Conservation (phyloP, 2,797 vertebrate genomes). For the Miichthys miiuy region DNA sequence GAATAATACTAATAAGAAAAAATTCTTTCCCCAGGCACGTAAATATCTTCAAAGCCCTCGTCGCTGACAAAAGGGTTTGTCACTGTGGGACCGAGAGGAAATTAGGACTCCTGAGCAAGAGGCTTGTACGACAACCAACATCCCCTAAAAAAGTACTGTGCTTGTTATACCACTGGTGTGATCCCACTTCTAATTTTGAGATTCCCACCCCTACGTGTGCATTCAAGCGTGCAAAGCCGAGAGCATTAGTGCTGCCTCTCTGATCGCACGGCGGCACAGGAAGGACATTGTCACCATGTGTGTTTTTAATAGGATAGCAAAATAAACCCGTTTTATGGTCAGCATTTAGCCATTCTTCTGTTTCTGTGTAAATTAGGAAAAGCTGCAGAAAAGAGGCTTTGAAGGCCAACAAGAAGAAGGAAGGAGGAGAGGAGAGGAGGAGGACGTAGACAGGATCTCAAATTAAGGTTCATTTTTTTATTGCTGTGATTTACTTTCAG, state of each 20-base stretch:
- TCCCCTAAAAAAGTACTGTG: slow-evolving; percentile 39
- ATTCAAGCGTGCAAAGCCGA: slow-evolving; percentile 57
- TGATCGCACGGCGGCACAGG: slow-evolving; percentile 53
- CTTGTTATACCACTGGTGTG: slow-evolving; percentile 61
- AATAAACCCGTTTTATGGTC: slow-evolving; percentile 82
- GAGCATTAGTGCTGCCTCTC: slow-evolving; percentile 70
- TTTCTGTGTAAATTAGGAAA: slow-evolving; percentile 67
- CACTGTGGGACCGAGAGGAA: slow-evolving; percentile 68
- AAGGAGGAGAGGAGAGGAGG: neutral
- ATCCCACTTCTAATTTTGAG: slow-evolving; percentile 75
- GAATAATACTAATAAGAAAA: slow-evolving; percentile 70
- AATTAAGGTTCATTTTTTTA: slow-evolving; percentile 61
- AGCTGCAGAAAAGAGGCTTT: slow-evolving; percentile 74
- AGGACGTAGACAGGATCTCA: slow-evolving; percentile 56
- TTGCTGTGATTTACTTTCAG: slow-evolving; percentile 42
- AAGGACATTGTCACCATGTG: slow-evolving; percentile 70
- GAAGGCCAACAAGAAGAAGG: slow-evolving; percentile 39
- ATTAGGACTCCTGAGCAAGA: slow-evolving; percentile 66
- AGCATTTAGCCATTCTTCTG: slow-evolving; percentile 75
- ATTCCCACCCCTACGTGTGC: slow-evolving; percentile 65
- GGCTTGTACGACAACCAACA: slow-evolving; percentile 53
- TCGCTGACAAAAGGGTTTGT: slow-evolving; percentile 71
- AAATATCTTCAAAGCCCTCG: slow-evolving; percentile 77
- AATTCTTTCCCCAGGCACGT: slow-evolving; percentile 65
- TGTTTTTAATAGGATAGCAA: slow-evolving; percentile 79